phyloP scores from a whole-genome alignment of 2,113 vertebrate species.

The Reinhardtius hippoglossoides region DNA sequence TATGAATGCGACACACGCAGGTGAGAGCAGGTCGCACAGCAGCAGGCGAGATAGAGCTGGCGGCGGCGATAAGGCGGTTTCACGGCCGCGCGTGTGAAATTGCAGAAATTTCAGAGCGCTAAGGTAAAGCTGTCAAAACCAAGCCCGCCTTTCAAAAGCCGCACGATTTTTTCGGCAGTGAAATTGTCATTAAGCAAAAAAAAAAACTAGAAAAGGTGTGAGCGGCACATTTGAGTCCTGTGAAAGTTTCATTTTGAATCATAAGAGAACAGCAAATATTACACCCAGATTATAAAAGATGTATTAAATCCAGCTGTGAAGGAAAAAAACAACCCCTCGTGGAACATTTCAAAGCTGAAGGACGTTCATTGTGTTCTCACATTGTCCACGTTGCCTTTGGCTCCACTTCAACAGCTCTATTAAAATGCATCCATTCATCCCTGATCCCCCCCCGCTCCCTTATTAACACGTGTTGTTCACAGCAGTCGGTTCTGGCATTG shows the following conservation, averaged over 20 bases:
- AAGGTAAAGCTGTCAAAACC: constrained; percentile 48
- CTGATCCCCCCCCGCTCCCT: constrained; percentile 26
- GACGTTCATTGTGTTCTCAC: constrained; percentile 6
- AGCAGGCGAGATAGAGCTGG: constrained; percentile 11
- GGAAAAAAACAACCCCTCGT: neutral
- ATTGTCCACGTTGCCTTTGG: constrained; percentile 14
- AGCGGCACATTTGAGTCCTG: constrained; percentile 8
- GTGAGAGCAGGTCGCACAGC: constrained; percentile 5
- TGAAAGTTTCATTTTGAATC: constrained; percentile 14
- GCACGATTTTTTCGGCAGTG: neutral
- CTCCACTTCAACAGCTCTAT: constrained; percentile 26
- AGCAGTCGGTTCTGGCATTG: neutral
- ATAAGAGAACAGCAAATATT: too few species aligned
- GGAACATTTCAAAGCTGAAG: constrained; percentile 10
- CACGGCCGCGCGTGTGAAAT: constrained; percentile 41
- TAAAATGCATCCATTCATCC: constrained; percentile 17
- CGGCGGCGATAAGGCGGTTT: constrained; percentile 42
- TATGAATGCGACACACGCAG: constrained; percentile 7
- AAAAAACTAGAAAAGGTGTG: constrained; percentile 24
- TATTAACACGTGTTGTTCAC: constrained; percentile 37
- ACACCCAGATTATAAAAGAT: neutral
- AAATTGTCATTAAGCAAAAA: constrained; percentile 14
- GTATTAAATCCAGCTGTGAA: neutral
- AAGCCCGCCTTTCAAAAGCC: constrained; percentile 22
- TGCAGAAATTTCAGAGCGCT: constrained; percentile 47